Percentiles rank a stretch among this genome's conserved stretches.
Evolutionary conservation across 2,888 invertebrate species (phyloP).

Genomic region (Taenaris catops): DNA sequence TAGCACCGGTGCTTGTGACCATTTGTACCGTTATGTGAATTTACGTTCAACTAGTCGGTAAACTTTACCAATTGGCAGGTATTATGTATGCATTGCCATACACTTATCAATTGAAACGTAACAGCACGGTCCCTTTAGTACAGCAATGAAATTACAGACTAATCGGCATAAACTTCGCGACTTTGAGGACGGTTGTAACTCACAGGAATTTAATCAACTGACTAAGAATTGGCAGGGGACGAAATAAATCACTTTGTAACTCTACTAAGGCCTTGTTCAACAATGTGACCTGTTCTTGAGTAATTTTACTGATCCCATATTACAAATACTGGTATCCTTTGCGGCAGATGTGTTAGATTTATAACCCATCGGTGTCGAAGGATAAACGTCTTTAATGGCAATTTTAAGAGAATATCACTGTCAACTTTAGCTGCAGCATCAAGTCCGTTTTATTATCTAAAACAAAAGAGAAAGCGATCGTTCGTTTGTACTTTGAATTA

Average conservation of each 20-base stretch:
- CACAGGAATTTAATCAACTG: conserved; percentile 66
- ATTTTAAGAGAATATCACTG: too few relatives aligned
- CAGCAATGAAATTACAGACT: conserved; percentile 53
- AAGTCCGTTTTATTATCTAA: too few relatives aligned
- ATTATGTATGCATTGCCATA: conserved; percentile 8
- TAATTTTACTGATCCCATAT: conserved; percentile 25
- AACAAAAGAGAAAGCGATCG: too few relatives aligned
- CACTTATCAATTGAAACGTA: conserved; percentile 6
- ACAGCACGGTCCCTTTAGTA: conserved; percentile 6
- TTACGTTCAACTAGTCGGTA: conserved; percentile 3
- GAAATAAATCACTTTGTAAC: conserved; percentile 45
- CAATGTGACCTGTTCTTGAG: conserved; percentile 22
- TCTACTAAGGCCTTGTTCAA: conserved; percentile 19
- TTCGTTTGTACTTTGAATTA: too few relatives aligned
- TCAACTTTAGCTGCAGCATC: too few relatives aligned
- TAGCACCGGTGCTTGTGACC: background rate
- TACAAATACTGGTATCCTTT: conserved; percentile 14
- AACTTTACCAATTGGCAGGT: conserved; percentile 8
- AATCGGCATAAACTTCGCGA: conserved; percentile 63
- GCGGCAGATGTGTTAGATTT: conserved; percentile 13
- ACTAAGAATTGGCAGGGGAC: conserved; percentile 56
- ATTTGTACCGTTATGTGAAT: background rate
- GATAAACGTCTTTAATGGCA: too few relatives aligned
- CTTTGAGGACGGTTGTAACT: conserved; percentile 46
- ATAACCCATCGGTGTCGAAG: conserved; percentile 3